Evolutionary conservation across 2,797 vertebrate genomes (phyloP), one percentile per base, ranked within the genome.

Genomic region (Crenichthys baileyi): DNA sequence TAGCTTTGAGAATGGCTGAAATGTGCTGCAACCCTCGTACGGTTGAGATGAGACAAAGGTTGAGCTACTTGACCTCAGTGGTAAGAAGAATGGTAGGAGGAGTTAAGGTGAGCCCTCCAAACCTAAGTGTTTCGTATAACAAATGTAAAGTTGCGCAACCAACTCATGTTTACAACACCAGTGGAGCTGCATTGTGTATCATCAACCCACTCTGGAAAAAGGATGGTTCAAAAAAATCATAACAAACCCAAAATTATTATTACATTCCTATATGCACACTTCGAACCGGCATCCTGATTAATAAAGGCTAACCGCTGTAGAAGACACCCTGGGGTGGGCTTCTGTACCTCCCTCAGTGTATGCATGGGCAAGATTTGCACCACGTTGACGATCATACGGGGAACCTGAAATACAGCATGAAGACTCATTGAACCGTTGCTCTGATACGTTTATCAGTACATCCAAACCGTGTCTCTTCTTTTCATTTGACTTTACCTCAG

Each of bases 361-460:
- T 94, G 83, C 95, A 96, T 96, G 76, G 93, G 93, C 44, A 95
- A 82, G 71, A 96, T 95, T 91, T 96, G 95, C 68, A 93, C 96
- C 24, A 96, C 91, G 2, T 96, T 96, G 20, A 96, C 93, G 8
- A 96, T 96, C 94, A 96, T 94, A 56, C 95, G 95, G 67, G 96
- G 96, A 85, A 97, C 94, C 96, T 96, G 87, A 75, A 84, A 75
- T 61, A 65, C 56, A 61, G 51, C 22, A 53, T 0, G 36, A n/a
- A 87, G 7, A 20, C 15, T 18, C 41, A 39, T 2, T 24, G 24
- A 26, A 44, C 24, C 29, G 7, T 29, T 18, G 6, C 44, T 24
- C 18, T 1, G 0, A 60, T 71, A 36, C 79, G 55, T 11, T 39
- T 29, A 39, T 26, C 1, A 24, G 46, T 1, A n/a, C 53, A 72